Percentiles rank a stretch among this genome's conserved stretches.
Evolutionary conservation across 2,113 vertebrate species (phyloP).

Genomic region (Xyrauchen texanus): DNA sequence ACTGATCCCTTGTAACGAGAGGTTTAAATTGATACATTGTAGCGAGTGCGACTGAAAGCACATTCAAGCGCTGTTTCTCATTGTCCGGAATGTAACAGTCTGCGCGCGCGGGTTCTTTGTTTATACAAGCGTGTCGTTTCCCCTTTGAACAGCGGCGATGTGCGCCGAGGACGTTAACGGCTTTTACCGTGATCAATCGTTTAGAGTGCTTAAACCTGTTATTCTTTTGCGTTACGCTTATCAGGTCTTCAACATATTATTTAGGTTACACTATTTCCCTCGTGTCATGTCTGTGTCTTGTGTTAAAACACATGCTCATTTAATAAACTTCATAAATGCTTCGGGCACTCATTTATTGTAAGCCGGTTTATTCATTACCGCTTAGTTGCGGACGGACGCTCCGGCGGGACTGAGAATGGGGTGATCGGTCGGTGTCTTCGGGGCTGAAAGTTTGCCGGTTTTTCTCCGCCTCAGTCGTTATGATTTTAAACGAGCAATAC

Average conservation of each 20-base stretch:
- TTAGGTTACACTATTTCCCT: neutral
- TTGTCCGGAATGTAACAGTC: constrained; percentile 66
- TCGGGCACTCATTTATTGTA: neutral
- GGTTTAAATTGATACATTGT: neutral
- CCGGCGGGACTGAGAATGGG: neutral
- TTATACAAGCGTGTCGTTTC: constrained; percentile 67
- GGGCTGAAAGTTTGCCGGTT: constrained; percentile 24
- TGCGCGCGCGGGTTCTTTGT: constrained; percentile 75
- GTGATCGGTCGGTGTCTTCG: neutral
- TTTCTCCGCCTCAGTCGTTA: neutral
- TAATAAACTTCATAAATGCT: neutral
- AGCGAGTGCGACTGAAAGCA: constrained; percentile 36
- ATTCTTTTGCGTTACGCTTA: neutral
- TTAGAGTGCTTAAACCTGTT: neutral
- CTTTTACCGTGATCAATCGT: neutral
- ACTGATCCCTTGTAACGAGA: neutral
- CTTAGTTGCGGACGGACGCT: neutral
- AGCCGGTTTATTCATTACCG: constrained; percentile 17
- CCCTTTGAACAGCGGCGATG: constrained; percentile 46
- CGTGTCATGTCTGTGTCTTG: neutral
- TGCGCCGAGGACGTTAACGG: neutral
- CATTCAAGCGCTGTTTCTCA: constrained; percentile 55
- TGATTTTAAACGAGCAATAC: neutral
- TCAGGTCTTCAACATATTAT: neutral
- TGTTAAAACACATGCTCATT: neutral